These are phyloP conservation scores for Rhombomys opimus DNA, from an alignment of 2,113 vertebrate species.

Conservation along the genomic window DNA sequence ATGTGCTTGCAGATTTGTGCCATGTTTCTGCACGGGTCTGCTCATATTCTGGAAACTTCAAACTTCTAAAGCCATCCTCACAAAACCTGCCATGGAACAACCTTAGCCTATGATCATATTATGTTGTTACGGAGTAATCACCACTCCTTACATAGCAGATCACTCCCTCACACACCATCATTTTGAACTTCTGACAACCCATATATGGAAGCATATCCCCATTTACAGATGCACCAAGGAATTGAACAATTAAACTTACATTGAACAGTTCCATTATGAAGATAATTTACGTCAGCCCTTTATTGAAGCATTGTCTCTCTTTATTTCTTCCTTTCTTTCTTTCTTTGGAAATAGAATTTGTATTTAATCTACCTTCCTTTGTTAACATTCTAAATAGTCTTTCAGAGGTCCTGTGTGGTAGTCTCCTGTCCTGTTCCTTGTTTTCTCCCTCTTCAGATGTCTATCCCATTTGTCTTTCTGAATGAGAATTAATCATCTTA, in stretches of 20 bases:
- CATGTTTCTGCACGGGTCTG: not conserved
- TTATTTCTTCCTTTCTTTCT: not conserved
- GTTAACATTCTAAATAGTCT: constrained; percentile 35
- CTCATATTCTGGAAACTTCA: constrained; percentile 7
- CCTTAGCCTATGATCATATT: not conserved
- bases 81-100: not conserved
- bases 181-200: not conserved
- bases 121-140: not conserved
- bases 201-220: not conserved
- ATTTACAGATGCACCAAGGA: not conserved
- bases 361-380: not conserved
- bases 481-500: no score
- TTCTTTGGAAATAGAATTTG: not conserved
- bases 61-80: constrained; percentile 16
- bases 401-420: no score
- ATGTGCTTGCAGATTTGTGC: not conserved
- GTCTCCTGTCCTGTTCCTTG: no score
- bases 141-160: not conserved
- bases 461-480: no score
- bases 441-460: no score
- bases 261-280: not conserved
- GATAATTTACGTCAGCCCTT: not conserved
- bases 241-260: not conserved
- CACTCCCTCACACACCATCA: not conserved
- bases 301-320: not conserved